Percentiles rank a stretch among this genome's conserved stretches.
phyloP scores from a whole-genome alignment of 2,888 invertebrate genomes.

The Ophonus ardosiacus region DNA sequence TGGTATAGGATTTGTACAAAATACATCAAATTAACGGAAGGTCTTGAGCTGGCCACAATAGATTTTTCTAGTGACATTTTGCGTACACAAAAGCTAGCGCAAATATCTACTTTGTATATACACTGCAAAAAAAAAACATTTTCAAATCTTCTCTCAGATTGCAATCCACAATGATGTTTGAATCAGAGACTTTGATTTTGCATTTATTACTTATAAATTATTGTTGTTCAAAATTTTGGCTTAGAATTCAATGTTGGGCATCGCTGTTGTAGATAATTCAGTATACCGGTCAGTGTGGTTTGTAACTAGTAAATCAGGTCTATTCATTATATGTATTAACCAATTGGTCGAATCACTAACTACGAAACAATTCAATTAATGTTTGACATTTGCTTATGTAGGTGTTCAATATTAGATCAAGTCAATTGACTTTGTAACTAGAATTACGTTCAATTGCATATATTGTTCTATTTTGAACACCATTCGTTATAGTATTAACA shows the following conservation, averaged over 20 bases:
- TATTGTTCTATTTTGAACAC: background rate
- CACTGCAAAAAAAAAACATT: too few relatives aligned
- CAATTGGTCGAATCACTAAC: slow-evolving; percentile 51
- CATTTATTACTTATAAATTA: too few relatives aligned
- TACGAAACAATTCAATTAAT: slow-evolving; percentile 56
- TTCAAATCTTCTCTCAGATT: too few relatives aligned
- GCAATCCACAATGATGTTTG: too few relatives aligned
- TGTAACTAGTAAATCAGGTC: slow-evolving; percentile 2
- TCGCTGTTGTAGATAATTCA: slow-evolving; percentile 46
- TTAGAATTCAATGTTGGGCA: background rate
- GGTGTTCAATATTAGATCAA: background rate
- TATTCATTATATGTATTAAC: slow-evolving; percentile 55
- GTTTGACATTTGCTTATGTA: background rate
- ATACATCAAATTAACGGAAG: too few relatives aligned
- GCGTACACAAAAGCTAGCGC: too few relatives aligned
- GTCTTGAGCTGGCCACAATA: too few relatives aligned
- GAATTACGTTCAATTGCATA: background rate
- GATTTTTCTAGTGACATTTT: too few relatives aligned
- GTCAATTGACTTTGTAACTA: background rate
- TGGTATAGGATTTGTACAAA: too few relatives aligned
- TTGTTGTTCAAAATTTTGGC: too few relatives aligned
- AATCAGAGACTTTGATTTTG: too few relatives aligned
- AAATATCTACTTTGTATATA: too few relatives aligned
- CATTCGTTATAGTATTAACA: background rate
- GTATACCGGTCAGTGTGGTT: background rate